These are phyloP conservation scores for Gnathonemus echidnorhynchus DNA, from an alignment of 2,113 vertebrate genomes.

Conservation along the genomic window DNA sequence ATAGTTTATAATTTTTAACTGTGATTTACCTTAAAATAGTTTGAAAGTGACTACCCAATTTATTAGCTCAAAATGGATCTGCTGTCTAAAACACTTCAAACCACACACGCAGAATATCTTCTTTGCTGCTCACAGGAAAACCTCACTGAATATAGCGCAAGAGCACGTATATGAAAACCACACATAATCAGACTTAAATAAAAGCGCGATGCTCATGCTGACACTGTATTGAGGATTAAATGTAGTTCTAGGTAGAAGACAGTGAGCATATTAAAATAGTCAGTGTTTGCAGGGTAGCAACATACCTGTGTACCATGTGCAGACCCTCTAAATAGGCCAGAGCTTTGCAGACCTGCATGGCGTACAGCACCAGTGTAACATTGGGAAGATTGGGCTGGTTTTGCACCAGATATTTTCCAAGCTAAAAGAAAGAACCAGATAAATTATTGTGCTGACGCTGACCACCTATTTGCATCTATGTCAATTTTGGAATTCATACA, in stretches of 20 bases:
- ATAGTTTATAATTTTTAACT: not conserved
- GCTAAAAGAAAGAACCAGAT: slow-evolving; percentile 50
- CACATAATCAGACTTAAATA: not conserved
- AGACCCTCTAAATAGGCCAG: slow-evolving; percentile 83
- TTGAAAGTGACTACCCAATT: not conserved
- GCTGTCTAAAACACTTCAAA: not conserved
- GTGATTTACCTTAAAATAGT: not conserved
- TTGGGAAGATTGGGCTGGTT: slow-evolving; percentile 66
- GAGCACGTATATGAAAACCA: not conserved
- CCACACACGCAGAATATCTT: not conserved
- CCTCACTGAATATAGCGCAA: not conserved
- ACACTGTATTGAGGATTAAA: not conserved
- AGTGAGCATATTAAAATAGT: not conserved
- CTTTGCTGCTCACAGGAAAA: not conserved
- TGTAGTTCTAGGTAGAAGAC: not conserved
- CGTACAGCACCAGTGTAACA: slow-evolving; percentile 73
- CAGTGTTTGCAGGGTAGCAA: not conserved
- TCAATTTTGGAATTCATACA: not conserved
- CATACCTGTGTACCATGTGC: slow-evolving; percentile 85
- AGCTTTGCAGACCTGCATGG: slow-evolving; percentile 87
- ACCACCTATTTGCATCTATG: not conserved
- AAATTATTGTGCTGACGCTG: not conserved
- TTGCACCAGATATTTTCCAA: slow-evolving; percentile 77
- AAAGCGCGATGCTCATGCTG: not conserved
- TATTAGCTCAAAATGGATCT: not conserved